Evolutionary conservation across 2,888 invertebrate genomes (phyloP), one percentile per base, ranked within the genome.

Genomic region (Watsonalla cultraria): DNA sequence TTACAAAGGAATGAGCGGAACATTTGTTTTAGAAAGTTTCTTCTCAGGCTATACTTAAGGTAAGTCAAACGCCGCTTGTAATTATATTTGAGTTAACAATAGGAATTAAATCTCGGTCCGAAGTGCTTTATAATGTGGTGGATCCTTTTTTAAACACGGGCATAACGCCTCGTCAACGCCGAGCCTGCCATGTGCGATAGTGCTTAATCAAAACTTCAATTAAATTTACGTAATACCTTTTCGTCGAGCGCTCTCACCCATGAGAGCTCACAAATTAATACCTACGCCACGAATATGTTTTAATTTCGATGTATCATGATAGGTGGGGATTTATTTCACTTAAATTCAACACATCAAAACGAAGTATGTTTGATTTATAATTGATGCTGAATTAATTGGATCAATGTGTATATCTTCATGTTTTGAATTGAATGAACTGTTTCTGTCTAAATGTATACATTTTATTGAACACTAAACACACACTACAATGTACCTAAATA

Each of bases 191-290:
- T 72, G 66, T 78, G 74, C 74, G 80, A 84, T 82, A 83, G 82
- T 83, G 77, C 76, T 83, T 86, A 82, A 86, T 88, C 84, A 84
- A 86, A 86, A 85, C 81, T 85, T 86, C 85, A 87, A 87, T 87
- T 87, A 87, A 86, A 86, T 85, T 84, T 82, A 74, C 81, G 80
- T 84, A 82, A 84, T 82, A 82, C 84, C 82, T 84, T 42, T 84
- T 82, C 83, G 74, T 74, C 76, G 74, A 66, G 69, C 71, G 70
- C 68, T 70, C 74, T 76, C 80, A 70, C 72, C 68, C 73, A 74
- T 57, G 76, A 77, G 76, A 76, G 68, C 68, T 68, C 76, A 72
- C 79, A 81, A 81, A 85, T 84, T 84, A 82, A 84, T 83, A 80
- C 69, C 66, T 66, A 74, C 72, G 69, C 65, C 64, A 66, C 66